Evolutionary conservation across 1,140 invertebrate species (phyloP).

Genomic region (Drosophila persimilis): DNA sequence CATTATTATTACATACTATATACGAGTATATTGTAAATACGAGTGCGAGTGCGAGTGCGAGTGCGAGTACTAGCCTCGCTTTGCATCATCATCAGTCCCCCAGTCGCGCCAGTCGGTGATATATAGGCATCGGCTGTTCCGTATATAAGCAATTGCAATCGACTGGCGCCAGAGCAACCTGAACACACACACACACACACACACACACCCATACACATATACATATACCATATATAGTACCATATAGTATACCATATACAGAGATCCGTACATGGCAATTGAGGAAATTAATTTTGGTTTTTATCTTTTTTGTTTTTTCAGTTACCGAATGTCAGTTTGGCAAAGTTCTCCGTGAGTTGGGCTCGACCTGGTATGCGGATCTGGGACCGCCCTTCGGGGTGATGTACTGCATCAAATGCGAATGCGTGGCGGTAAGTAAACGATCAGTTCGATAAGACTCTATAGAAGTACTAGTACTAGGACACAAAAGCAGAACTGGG

Average conservation of each 20-base stretch:
- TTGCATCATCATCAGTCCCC: constrained; percentile 12
- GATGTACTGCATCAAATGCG: constrained; percentile 96
- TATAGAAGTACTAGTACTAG: background rate
- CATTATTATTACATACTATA: constrained; percentile 14
- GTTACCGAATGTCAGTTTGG: constrained; percentile 95
- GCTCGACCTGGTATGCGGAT: constrained; percentile 94
- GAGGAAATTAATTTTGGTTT: constrained; percentile 33
- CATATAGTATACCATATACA: background rate
- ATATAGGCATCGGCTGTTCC: constrained; percentile 29
- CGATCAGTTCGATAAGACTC: background rate
- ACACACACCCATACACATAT: constrained; percentile 29
- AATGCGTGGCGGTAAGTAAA: constrained; percentile 93
- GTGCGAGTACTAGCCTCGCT: constrained; percentile 24
- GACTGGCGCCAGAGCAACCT: constrained; percentile 45
- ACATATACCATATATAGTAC: constrained; percentile 19
- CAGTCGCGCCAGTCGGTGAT: constrained; percentile 1
- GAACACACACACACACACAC: constrained; percentile 16
- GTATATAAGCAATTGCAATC: constrained; percentile 47
- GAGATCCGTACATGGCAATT: constrained; percentile 37
- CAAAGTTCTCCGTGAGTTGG: constrained; percentile 92
- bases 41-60: no score
- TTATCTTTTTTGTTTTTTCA: constrained; percentile 55
- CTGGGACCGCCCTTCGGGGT: constrained; percentile 95
- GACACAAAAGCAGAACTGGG: constrained; percentile 2
- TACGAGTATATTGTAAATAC: no score